These are phyloP conservation scores for Eulemur albifrons DNA, from an alignment of 2,797 vertebrate species.

Conservation along the genomic window DNA sequence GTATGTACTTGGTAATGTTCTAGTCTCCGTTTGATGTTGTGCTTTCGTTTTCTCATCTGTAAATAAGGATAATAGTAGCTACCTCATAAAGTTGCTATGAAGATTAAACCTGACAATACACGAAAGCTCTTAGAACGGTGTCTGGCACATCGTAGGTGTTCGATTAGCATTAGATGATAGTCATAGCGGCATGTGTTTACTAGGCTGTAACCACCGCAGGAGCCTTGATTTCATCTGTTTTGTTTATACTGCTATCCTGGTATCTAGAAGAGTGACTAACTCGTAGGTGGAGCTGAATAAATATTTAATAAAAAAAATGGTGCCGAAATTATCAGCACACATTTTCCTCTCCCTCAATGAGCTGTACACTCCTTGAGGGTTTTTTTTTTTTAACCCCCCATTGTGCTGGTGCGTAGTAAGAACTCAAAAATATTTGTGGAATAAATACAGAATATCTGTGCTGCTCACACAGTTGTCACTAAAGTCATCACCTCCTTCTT, in stretches of 20 bases:
- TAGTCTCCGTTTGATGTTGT: neutral
- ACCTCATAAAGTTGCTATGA: neutral
- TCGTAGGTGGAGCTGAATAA: neutral
- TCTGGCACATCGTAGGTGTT: neutral
- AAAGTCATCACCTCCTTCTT: neutral
- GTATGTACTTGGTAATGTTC: neutral
- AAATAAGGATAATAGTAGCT: neutral
- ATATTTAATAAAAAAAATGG: constrained; percentile 21
- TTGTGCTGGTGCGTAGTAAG: neutral
- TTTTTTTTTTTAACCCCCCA: neutral
- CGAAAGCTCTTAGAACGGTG: neutral
- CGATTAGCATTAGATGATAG: neutral
- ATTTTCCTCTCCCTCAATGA: neutral
- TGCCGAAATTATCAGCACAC: neutral
- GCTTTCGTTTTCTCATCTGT: neutral
- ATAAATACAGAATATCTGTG: neutral
- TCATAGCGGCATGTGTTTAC: neutral
- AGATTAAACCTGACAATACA: neutral
- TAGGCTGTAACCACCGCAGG: neutral
- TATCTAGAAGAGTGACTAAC: neutral
- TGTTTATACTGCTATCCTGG: neutral
- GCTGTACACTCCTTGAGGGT: neutral
- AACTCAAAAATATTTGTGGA: neutral
- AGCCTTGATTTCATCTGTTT: neutral
- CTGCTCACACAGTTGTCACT: neutral